Base-by-base conservation (phyloP, 2,888 invertebrate genomes). In the Zaprionus obscuricornis region DNA sequence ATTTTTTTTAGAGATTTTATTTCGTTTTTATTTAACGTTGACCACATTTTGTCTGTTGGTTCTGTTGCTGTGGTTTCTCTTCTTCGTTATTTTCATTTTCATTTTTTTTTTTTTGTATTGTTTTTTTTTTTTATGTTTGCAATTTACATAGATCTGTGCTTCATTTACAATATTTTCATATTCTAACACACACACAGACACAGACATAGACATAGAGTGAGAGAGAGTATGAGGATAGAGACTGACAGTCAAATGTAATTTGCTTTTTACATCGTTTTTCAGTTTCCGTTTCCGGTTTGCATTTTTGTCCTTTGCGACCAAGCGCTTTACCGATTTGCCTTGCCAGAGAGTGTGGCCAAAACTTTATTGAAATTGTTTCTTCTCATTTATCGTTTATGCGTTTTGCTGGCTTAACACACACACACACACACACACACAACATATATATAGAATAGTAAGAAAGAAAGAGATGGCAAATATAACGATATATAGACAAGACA, bases 321-420 rank as follows among this genome's bases (percentile, higher is more conserved):
- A 56, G 39, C 46, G 13, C 29, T 54, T 45, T 60, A n/a, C 18
- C 66, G 66, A 43, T 57, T 47, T 50, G 55, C 60, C 47, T n/a
- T 39, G 60, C 60, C 10, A 22, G 5, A 7, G 7, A 51, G 39
- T 60, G 52, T 66, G 66, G 59, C 59, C 70, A 73, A 74, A 76
- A 74, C 77, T 74, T 77, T 81, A 74, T 77, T 77, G 81, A 81
- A 81, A 81, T 77, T 76, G 77, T 74, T 76, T 81, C 81, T 74
- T 76, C 76, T 76, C 74, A 77, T 76, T 76, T 77, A 70, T 77
- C 70, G 81, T 52, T 66, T 77, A 71, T 74, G 70, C 67, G 77
- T 70, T 70, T 74, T 62, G n/a, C 69, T 62, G 60, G 62, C 56
- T 60, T 51, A 54, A 47, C 55, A 55, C 17, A 58, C 18, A 33